phyloP scores from a whole-genome alignment of 2,888 invertebrate species.

The Ferdinandea cuprea region DNA sequence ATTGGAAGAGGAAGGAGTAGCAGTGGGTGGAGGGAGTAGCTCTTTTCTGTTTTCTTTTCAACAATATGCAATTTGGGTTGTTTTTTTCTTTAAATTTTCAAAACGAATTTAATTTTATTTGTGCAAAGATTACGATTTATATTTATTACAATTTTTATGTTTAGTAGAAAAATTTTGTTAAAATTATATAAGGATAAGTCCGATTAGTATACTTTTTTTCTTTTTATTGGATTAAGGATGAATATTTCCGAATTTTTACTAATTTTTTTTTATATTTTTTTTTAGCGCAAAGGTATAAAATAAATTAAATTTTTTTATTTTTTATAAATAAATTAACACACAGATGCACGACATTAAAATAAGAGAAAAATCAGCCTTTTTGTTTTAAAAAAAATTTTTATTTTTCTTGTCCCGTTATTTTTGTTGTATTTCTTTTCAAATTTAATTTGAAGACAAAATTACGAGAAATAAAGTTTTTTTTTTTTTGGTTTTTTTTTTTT shows the following conservation, averaged over 20 bases:
- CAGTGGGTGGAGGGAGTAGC: constrained; percentile 22
- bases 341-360: constrained; percentile 82
- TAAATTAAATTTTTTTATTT: constrained; percentile 57
- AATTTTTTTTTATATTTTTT: constrained; percentile 39
- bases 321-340: constrained; percentile 73
- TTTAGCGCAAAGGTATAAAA: constrained; percentile 63
- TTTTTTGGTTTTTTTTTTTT: constrained; percentile 32
- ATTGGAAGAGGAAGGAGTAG: background rate
- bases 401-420: constrained; percentile 33
- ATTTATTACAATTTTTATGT: constrained; percentile 12
- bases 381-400: constrained; percentile 77
- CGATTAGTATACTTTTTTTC: constrained; percentile 36
- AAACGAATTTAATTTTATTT: constrained; percentile 57
- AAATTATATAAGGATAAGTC: constrained; percentile 65
- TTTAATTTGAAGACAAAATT: constrained; percentile 37
- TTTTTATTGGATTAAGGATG: constrained; percentile 13
- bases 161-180: constrained; percentile 65
- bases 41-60: constrained; percentile 50
- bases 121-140: constrained; percentile 49
- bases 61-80: constrained; percentile 53
- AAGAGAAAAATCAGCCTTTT: constrained; percentile 82
- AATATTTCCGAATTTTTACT: constrained; percentile 24
- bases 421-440: constrained; percentile 16
- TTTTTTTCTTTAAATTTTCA: constrained; percentile 7
- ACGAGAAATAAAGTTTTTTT: constrained; percentile 20